Evolutionary conservation across 2,888 invertebrate genomes (phyloP), one percentile per base, ranked within the genome.

Genomic region (Drosophila conformis): DNA sequence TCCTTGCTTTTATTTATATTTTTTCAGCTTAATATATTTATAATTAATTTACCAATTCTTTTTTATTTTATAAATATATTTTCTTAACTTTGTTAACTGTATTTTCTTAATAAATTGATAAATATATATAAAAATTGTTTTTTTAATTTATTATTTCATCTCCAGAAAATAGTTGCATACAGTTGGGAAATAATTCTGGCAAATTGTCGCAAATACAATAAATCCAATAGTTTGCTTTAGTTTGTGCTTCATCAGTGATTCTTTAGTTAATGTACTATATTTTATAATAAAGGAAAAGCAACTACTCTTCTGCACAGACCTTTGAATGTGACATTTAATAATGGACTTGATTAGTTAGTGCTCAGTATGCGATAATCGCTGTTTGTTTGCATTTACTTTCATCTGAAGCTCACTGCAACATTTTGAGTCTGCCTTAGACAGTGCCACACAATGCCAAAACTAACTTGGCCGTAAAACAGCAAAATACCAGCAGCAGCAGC

Each of bases 381-480:
- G 49, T 35, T 13, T 46, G 69, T 78, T 69, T 78, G 56, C 70
- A 59, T 61, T 64, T 31, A 49, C 61, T 48, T 49, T 57, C 25
- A 57, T 33, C 78, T 71, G 69, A 56, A 83, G 83, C 58, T 56
- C 54, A 60, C 42, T 67, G 70, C 64, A 79, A 72, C 60, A 59
- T 58, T 65, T 54, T 10, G 40, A 60, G 51, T 42, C 58, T 65
- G 61, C 60, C 33, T 21, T 33, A 25, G 25, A 25, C 35, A 25
- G 35, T 25, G 13, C 8, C n/a, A 62, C 58, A 40, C 69, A 71
- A 54, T 59, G 29, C 48, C 62, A 69, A 69, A 78, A 67, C 74
- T 61, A 64, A 78, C 70, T 78, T 78, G 70, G 67, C 67, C 62
- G 8, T 46, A 69, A 25, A 40, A 42, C 76, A 73, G 65, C 78